phyloP scores from a whole-genome alignment of 2,888 invertebrate species.

The Stenodera caucasica region DNA sequence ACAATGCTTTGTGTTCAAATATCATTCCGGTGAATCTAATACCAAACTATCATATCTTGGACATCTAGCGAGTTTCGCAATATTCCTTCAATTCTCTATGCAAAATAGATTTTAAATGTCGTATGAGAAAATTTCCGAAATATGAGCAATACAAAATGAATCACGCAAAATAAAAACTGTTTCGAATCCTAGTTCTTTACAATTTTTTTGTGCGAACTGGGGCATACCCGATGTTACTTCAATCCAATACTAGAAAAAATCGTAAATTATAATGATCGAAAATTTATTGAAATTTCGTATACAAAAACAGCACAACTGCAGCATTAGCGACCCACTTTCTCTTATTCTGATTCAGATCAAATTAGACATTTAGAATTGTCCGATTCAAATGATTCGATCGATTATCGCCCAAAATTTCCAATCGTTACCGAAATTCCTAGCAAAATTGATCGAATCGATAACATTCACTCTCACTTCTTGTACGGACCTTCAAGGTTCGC shows the following conservation, averaged over 20 bases:
- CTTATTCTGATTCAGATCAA: neutral
- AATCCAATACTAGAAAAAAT: no score
- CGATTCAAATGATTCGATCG: neutral
- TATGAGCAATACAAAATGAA: no score
- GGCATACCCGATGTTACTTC: neutral
- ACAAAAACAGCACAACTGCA: neutral
- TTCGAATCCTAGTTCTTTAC: neutral
- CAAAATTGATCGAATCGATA: neutral
- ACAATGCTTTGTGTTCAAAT: constrained; percentile 5
- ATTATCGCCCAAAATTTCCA: no score
- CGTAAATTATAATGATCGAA: no score
- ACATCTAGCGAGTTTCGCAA: neutral
- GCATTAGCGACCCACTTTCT: neutral
- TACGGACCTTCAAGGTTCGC: neutral
- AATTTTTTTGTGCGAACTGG: neutral
- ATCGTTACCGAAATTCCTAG: neutral
- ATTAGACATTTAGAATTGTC: neutral
- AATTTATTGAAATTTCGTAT: neutral
- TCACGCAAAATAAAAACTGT: neutral
- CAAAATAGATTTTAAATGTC: neutral
- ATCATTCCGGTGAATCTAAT: neutral
- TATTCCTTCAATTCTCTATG: neutral
- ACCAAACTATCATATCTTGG: neutral
- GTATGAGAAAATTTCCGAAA: neutral
- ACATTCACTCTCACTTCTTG: neutral